Percentiles rank a stretch among this genome's conserved stretches.
These are phyloP conservation scores for Solea senegalensis DNA, from an alignment of 2,113 vertebrate species.

Conservation along the genomic window DNA sequence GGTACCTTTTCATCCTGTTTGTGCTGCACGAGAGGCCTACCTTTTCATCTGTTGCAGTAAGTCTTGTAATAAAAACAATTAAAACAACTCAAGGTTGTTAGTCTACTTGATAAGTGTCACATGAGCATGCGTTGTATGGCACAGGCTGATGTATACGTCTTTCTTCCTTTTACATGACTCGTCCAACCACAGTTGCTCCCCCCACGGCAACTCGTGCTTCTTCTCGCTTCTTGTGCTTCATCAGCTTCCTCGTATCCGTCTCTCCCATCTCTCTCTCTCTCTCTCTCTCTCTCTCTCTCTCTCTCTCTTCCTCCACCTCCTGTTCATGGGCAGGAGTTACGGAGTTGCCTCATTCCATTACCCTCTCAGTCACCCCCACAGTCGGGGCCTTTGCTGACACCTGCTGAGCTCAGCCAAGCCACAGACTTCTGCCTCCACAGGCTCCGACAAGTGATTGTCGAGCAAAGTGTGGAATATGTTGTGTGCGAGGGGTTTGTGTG, in stretches of 20 bases:
- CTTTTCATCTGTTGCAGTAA: constrained; percentile 3
- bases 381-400: constrained; percentile 52
- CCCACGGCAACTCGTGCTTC: constrained; percentile 27
- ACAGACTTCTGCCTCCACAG: constrained; percentile 35
- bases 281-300: too few relatives aligned
- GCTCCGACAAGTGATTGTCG: constrained; percentile 59
- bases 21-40: constrained; percentile 8
- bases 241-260: constrained; percentile 32
- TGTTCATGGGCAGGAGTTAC: constrained; percentile 25
- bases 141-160: constrained; percentile 30
- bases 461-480: constrained; percentile 25
- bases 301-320: constrained; percentile 16
- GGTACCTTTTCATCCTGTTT: constrained; percentile 40
- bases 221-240: constrained; percentile 47
- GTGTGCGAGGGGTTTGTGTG: constrained; percentile 1
- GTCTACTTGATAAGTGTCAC: constrained; percentile 34
- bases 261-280: too few relatives aligned
- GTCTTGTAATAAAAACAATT: constrained; percentile 17
- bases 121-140: not conserved
- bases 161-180: constrained; percentile 33
- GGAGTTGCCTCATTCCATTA: constrained; percentile 47
- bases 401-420: constrained; percentile 48
- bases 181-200: constrained; percentile 48
- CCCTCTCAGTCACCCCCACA: constrained; percentile 35
- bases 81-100: constrained; percentile 27